Base-by-base conservation (phyloP, 2,888 invertebrate genomes). In the Lasioglossum morio region DNA sequence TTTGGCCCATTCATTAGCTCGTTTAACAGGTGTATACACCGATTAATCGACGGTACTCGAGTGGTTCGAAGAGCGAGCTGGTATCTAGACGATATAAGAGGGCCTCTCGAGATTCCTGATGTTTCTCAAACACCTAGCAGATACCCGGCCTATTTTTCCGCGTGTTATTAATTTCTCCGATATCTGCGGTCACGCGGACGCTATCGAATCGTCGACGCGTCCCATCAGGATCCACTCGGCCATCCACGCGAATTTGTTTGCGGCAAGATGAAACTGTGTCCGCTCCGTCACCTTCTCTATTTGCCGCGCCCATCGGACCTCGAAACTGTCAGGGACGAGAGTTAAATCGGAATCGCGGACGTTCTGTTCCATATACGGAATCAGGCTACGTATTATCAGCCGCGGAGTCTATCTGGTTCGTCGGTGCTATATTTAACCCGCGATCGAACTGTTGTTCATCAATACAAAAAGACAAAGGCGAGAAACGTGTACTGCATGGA, bases 141-240 rank as follows among this genome's bases (percentile, higher is more conserved):
- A 63, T 46, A 37, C 73, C 73, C 72, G 40, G 23, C 48, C 43
- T n/a, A 87, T 78, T 87, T 79, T 82, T 74, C 69, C 74, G 43
- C 77, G 12, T 63, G 79, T 83, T 88, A 82, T 86, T 88, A 90
- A 85, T 86, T 86, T 86, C 72, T 63, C 75, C 81, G 57, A 73
- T 82, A 88, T 79, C 72, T 60, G 84, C 43, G 74, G 74, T 43
- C 53, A 40, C 63, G 30, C 23, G 53, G 43, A 27, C 75, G 30
- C 57, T 82, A 69, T 72, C 72, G 48, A 77, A 85, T 82, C 75
- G 77, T 78, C 72, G 37, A 34, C 53, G 80, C 63, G 80, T 66
- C 82, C 66, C 73, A 70, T 80, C 82, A 77, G 57, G 40, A 7
- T 46, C 37, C 57, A n/a, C 70, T 23, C 40, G 43, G 53, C 66